A percentile compares a stretch with the other conserved stretches of the same genome.
Evolutionary conservation across 2,888 invertebrate species (phyloP).

Genomic region (Biston stratarius): DNA sequence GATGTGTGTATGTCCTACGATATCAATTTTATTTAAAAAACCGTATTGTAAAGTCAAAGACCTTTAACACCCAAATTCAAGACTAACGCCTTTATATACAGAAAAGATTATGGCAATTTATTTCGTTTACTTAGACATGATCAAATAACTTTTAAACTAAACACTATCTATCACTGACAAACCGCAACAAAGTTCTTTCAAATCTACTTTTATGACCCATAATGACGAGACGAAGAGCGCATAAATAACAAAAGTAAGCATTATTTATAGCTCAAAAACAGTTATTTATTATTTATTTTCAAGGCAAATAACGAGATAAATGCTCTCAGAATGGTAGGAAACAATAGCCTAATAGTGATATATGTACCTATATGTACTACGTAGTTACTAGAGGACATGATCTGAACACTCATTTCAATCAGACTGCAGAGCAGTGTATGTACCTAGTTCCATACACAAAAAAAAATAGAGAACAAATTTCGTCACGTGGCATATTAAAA

Average conservation of each 20-base stretch:
- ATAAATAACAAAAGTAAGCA: not conserved
- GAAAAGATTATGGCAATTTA: slow-evolving; percentile 7
- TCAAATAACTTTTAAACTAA: not conserved
- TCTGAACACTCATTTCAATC: no score
- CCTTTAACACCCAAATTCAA: slow-evolving; percentile 2
- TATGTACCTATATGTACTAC: no score
- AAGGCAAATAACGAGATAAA: no score
- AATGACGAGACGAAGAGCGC: not conserved
- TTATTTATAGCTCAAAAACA: not conserved
- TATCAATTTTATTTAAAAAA: no score
- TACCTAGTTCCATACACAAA: no score
- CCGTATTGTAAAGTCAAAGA: slow-evolving; percentile 3
- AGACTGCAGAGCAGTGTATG: no score
- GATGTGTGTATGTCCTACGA: no score
- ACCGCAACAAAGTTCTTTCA: not conserved
- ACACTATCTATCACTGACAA: not conserved
- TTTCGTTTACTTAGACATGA: slow-evolving; percentile 2
- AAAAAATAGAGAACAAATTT: no score
- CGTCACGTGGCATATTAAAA: no score
- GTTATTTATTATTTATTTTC: not conserved
- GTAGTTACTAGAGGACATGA: no score
- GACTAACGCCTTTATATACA: not conserved
- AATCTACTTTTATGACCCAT: not conserved
- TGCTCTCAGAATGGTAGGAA: no score
- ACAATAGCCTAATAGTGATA: no score